A percentile compares a stretch with the other conserved stretches of the same genome.
Evolutionary conservation across 2,888 invertebrate genomes (phyloP).

Genomic region (Napeogenes inachia): DNA sequence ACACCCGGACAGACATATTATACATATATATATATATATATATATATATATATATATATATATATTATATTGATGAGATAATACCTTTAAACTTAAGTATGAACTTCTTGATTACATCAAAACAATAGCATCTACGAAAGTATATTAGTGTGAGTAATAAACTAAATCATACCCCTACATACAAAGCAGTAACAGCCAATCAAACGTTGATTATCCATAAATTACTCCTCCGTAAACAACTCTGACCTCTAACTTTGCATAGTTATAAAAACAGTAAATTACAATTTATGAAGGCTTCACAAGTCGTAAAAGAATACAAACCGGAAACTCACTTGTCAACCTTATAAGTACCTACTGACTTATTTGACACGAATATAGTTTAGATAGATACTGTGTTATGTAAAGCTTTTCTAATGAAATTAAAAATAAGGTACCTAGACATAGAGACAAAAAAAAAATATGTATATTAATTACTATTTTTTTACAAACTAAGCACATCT

Average conservation of each 20-base stretch:
- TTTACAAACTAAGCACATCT: too few species aligned
- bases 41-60: background rate
- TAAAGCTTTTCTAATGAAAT: too few species aligned
- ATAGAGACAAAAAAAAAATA: too few species aligned
- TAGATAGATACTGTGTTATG: too few species aligned
- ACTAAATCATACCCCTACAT: background rate
- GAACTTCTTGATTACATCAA: too few species aligned
- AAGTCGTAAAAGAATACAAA: background rate
- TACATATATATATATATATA: background rate
- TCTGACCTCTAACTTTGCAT: conserved; percentile 12
- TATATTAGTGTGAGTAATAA: too few species aligned
- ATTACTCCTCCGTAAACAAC: background rate
- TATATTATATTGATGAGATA: too few species aligned
- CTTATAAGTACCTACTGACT: background rate
- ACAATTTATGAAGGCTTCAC: background rate
- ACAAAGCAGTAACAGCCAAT: background rate
- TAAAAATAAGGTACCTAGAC: too few species aligned
- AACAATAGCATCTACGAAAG: too few species aligned
- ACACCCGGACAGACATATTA: conserved; percentile 5
- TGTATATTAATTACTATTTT: too few species aligned
- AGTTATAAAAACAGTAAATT: conserved; percentile 3
- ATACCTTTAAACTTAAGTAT: too few species aligned
- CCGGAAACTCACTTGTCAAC: background rate
- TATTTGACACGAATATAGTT: too few species aligned
- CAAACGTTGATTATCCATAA: background rate